Evolutionary conservation across 2,888 invertebrate genomes (phyloP).

Genomic region (Habrosyne pyritoides): DNA sequence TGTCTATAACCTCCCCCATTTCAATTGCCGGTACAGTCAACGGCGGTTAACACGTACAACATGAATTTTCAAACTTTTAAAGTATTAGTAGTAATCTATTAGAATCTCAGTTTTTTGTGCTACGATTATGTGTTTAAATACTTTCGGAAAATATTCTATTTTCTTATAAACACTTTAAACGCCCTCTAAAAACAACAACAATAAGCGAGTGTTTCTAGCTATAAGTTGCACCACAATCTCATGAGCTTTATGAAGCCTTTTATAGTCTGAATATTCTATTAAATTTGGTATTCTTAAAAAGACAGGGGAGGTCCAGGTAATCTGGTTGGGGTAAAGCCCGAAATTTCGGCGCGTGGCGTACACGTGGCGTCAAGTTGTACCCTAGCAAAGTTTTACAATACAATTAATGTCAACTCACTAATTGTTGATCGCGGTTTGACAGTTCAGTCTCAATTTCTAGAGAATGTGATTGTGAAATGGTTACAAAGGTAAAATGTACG

Average conservation of each 20-base stretch:
- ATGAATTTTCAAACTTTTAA: no score
- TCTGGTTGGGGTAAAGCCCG: conserved; percentile 46
- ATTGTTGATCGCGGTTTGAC: conserved; percentile 64
- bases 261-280: neutral
- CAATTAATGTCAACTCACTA: conserved; percentile 70
- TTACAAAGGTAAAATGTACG: neutral
- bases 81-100: no score
- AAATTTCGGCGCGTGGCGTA: conserved; percentile 59
- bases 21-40: no score
- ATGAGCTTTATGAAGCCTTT: neutral
- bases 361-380: conserved; percentile 55
- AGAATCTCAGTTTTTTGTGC: neutral
- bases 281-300: neutral
- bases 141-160: conserved; percentile 40
- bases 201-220: conserved; percentile 42
- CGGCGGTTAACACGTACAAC: no score
- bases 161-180: conserved; percentile 54
- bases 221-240: conserved; percentile 4
- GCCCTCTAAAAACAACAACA: conserved; percentile 57
- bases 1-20: no score
- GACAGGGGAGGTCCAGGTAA: conserved; percentile 14
- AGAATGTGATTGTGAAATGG: conserved; percentile 17
- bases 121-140: conserved; percentile 13
- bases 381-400: conserved; percentile 61
- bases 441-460: conserved; percentile 28